phyloP scores from a whole-genome alignment of 2,113 vertebrate genomes.

The Hucho hucho region DNA sequence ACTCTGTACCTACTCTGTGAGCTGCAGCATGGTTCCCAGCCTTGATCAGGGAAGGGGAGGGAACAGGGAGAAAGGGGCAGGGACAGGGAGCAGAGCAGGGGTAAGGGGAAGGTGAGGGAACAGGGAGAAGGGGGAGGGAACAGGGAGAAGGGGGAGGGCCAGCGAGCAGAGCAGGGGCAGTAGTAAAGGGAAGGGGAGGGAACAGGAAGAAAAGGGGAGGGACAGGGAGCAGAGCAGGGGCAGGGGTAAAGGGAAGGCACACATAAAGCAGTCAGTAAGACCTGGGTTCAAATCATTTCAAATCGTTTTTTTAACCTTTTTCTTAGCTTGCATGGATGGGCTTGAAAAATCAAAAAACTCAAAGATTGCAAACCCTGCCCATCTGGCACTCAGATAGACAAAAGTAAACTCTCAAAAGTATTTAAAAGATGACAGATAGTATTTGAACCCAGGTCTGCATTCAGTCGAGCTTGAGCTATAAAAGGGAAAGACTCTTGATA shows the following conservation, averaged over 20 bases:
- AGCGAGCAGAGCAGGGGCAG: background rate
- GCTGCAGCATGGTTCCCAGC: constrained; percentile 62
- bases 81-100: background rate
- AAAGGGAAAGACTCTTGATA: constrained; percentile 50
- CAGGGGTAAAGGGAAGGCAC: too few relatives aligned
- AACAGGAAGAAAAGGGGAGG: background rate
- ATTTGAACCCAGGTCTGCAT: background rate
- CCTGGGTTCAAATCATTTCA: too few relatives aligned
- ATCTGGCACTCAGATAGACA: background rate
- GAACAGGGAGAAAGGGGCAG: background rate
- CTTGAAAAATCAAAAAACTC: too few relatives aligned
- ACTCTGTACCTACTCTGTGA: constrained; percentile 45
- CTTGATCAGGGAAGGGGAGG: constrained; percentile 28
- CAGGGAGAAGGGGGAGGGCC: background rate
- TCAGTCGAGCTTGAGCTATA: constrained; percentile 36
- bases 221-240: background rate
- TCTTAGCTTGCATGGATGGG: too few relatives aligned
- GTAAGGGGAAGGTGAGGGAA: background rate
- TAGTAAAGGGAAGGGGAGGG: too few relatives aligned
- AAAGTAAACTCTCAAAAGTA: too few relatives aligned
- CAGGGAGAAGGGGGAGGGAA: background rate
- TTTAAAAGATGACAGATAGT: too few relatives aligned
- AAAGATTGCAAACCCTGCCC: too few relatives aligned
- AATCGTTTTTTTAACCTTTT: too few relatives aligned
- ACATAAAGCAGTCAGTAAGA: too few relatives aligned